These are phyloP conservation scores for Formica aserva DNA, from an alignment of 2,888 invertebrate genomes.

Conservation along the genomic window DNA sequence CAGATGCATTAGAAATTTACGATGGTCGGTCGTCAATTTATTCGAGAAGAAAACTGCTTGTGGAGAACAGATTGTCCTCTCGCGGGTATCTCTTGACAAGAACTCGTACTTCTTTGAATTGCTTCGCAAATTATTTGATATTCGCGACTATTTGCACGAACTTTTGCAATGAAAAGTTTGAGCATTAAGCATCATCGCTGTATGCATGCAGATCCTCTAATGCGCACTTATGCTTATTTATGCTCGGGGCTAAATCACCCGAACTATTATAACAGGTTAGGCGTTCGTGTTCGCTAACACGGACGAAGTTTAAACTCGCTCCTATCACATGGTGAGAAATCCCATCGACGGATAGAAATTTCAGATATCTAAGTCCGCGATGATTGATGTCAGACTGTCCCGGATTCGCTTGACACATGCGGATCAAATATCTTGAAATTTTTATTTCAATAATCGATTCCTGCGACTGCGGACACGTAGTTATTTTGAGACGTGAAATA, in stretches of 20 bases:
- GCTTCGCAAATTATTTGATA: constrained; percentile 28
- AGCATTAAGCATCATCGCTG: constrained; percentile 65
- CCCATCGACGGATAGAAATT: constrained; percentile 16
- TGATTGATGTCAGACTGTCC: constrained; percentile 7
- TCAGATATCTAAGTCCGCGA: constrained; percentile 13
- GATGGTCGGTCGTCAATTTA: background rate
- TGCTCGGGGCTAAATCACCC: constrained; percentile 68
- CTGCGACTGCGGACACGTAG: background rate
- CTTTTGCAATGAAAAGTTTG: constrained; percentile 72
- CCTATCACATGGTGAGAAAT: constrained; percentile 42
- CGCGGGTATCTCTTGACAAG: background rate
- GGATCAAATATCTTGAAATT: background rate
- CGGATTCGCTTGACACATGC: background rate
- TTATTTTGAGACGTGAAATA: constrained; percentile 24
- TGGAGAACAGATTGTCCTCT: background rate
- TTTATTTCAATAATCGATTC: constrained; percentile 2
- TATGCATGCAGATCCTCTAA: constrained; percentile 58
- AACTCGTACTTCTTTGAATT: constrained; percentile 20
- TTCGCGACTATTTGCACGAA: constrained; percentile 60
- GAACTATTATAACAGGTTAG: constrained; percentile 60
- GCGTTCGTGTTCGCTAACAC: constrained; percentile 24
- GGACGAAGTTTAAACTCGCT: constrained; percentile 52
- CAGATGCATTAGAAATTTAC: background rate
- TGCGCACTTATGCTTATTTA: constrained; percentile 70
- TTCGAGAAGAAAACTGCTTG: background rate